Evolutionary conservation across 2,888 invertebrate species (phyloP).

Genomic region (Cyaniris semiargus): DNA sequence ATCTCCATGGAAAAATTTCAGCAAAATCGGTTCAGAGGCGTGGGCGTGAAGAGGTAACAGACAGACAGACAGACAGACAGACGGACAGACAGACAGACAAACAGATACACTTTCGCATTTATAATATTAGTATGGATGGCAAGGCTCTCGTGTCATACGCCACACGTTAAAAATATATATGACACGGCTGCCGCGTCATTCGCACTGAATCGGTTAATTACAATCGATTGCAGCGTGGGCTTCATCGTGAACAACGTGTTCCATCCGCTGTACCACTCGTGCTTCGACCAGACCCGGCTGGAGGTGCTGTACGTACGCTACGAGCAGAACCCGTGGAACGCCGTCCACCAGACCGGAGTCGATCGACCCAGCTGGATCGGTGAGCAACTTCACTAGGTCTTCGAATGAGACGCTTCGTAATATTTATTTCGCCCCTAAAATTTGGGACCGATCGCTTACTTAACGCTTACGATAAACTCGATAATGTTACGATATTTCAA

Average conservation of each 20-base stretch:
- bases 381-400: conserved; percentile 42
- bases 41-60: no score
- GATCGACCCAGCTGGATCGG: conserved; percentile 72
- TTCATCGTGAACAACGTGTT: conserved; percentile 70
- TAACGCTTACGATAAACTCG: neutral
- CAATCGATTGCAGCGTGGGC: conserved; percentile 65
- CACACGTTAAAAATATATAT: no score
- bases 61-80: no score
- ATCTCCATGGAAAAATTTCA: no score
- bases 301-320: conserved; percentile 78
- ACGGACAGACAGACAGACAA: no score
- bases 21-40: no score
- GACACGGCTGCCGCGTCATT: no score
- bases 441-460: neutral
- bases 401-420: neutral
- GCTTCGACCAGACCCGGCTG: conserved; percentile 74
- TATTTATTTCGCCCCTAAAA: neutral
- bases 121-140: no score
- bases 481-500: neutral
- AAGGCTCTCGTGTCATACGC: no score
- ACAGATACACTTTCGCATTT: no score
- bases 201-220: no score
- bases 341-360: conserved; percentile 69
- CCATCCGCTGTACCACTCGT: conserved; percentile 72
- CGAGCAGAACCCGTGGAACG: conserved; percentile 67